phyloP scores from a whole-genome alignment of 53 echinoderm and acorn worm species.

The Stichopus horrens region DNA sequence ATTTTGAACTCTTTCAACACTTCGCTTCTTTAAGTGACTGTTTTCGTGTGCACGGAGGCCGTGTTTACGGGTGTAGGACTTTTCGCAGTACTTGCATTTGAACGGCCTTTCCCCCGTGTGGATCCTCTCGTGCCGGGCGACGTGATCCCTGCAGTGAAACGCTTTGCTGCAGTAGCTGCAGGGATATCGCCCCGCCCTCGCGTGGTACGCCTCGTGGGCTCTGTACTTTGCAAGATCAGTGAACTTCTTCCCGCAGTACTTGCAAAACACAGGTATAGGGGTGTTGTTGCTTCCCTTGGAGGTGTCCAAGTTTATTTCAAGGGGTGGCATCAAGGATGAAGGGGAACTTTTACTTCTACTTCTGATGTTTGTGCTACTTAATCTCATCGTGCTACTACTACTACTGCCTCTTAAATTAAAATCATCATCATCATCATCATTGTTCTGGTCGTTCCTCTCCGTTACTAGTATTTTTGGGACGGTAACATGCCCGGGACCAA shows the following conservation, averaged over 20 bases:
- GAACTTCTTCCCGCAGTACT: slow-evolving; percentile 26
- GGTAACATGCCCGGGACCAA: background rate
- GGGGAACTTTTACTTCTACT: background rate
- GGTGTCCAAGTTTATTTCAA: background rate
- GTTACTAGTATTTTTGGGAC: background rate
- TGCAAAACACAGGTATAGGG: background rate
- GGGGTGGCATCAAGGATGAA: background rate
- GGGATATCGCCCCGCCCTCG: slow-evolving; percentile 7
- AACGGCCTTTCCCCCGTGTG: slow-evolving; percentile 35
- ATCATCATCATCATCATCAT: background rate
- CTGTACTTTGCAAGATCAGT: background rate
- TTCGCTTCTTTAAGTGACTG: background rate
- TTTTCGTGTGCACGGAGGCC: background rate
- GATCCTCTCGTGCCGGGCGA: slow-evolving; percentile 5
- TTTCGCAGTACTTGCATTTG: slow-evolving; percentile 8
- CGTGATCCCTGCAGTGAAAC: slow-evolving; percentile 24
- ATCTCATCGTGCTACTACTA: background rate
- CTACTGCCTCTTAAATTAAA: background rate
- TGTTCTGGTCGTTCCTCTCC: background rate
- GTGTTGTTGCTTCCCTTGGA: background rate
- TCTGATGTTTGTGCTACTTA: background rate
- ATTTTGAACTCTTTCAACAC: no score
- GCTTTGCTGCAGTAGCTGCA: slow-evolving; percentile 36
- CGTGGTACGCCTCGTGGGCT: slow-evolving; percentile 24
- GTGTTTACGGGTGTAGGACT: background rate